Conservation (phyloP, 2,797 vertebrate genomes). For the Lepus townsendii region DNA sequence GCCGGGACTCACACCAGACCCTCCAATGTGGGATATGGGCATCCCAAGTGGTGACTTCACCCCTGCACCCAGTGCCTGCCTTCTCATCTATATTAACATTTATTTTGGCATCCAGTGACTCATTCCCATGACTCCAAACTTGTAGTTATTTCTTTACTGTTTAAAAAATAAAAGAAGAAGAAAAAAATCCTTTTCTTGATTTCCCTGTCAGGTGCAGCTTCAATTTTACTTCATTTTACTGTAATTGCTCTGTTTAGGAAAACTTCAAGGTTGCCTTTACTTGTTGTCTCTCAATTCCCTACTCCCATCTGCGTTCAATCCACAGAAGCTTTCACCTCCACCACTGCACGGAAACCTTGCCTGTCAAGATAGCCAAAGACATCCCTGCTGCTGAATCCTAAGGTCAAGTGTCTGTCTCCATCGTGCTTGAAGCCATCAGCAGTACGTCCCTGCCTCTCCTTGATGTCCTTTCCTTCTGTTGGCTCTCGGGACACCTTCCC, state of each 20-base stretch:
- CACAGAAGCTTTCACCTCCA: not conserved
- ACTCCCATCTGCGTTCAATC: not conserved
- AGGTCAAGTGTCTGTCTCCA: not conserved
- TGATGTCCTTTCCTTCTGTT: not conserved
- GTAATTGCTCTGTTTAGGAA: not conserved
- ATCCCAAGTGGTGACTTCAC: no score
- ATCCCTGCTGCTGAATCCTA: not conserved
- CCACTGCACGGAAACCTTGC: not conserved
- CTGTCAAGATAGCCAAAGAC: not conserved
- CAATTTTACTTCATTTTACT: not conserved
- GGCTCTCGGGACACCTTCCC: not conserved
- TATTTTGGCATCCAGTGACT: not conserved
- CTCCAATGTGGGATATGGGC: no score
- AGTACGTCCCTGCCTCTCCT: not conserved
- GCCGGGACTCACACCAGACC: no score
- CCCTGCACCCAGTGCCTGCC: no score
- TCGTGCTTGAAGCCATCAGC: not conserved
- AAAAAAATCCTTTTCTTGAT: not conserved
- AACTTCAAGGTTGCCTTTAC: not conserved
- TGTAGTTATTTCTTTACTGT: not conserved
- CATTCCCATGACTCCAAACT: not conserved
- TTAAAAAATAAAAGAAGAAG: not conserved
- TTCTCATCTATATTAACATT: not conserved
- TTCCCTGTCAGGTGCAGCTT: not conserved
- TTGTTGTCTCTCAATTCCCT: not conserved